Evolutionary conservation across 1,140 invertebrate genomes (phyloP), one percentile per base, ranked within the genome.

Genomic region (Drosophila trapezifrons): DNA sequence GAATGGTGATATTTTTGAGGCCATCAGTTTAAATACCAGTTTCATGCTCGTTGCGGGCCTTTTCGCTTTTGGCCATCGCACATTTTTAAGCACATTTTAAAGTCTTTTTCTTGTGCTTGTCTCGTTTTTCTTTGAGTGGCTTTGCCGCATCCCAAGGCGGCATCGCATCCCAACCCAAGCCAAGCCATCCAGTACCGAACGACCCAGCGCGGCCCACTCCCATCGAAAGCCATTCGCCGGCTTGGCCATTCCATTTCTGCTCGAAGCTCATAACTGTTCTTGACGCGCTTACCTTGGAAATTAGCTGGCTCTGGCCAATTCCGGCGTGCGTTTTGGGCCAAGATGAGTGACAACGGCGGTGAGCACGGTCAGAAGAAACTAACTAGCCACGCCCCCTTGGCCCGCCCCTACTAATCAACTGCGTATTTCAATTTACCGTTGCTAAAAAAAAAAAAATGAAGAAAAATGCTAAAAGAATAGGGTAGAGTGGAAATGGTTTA

Each of bases 191-290:
- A 35, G n/a, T 70, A 59, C 54, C 72, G 43, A 20, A 25, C 40
- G 17, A 51, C 42, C 32, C 38, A 64, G 20, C 32, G 22, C 27
- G 49, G 51, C 32, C 42, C 65, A 70, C 32, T 70, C 51, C 35
- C 45, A 51, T 38, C 32, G 42, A 49, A 29, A 47, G 25, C 42
- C 60, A 49, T 65, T 65, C 59, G 32, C 13, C 57, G 29, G 17
- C 25, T 25, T 46, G 45, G 59, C 46, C 46, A 73, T 46, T 60
- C 46, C 70, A 52, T 46, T 73, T 35, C 40, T 43, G 74, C 81
- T 85, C 76, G 69, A 63, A 83, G 83, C 83, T 87, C 83, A 87
- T 87, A 87, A 87, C 83, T 89, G 83, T 87, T 87, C 84, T 89
- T 87, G 83, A 87, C 84, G 83, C 82, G 82, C 82, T 86, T 86